Percentiles rank a stretch among this genome's conserved stretches.
Evolutionary conservation across 2,888 invertebrate species (phyloP).

Genomic region (Spilarctia lutea): DNA sequence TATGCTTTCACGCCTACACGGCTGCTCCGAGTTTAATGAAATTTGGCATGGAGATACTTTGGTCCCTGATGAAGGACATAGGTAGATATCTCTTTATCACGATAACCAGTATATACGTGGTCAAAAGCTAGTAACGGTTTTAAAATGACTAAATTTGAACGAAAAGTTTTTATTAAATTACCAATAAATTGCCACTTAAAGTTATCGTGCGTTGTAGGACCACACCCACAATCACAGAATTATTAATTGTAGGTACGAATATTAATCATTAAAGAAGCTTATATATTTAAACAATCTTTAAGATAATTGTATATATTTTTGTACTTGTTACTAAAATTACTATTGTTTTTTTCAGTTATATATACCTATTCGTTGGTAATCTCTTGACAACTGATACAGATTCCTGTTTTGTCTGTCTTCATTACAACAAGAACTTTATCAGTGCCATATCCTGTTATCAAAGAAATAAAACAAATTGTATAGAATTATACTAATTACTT

Average conservation of each 20-base stretch:
- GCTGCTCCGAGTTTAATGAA: too few relatives aligned
- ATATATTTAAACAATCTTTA: background rate
- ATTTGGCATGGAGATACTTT: too few relatives aligned
- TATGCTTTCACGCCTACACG: too few relatives aligned
- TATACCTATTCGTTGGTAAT: conserved; percentile 26
- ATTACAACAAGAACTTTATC: conserved; percentile 39
- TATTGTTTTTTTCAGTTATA: conserved; percentile 32
- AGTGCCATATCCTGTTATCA: conserved; percentile 42
- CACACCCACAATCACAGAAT: background rate
- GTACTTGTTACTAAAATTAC: conserved; percentile 44
- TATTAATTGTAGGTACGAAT: background rate
- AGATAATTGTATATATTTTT: conserved; percentile 36
- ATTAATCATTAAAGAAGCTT: background rate
- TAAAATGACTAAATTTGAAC: background rate
- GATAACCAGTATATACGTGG: too few relatives aligned
- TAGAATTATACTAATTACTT: conserved; percentile 38
- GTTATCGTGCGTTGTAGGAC: background rate
- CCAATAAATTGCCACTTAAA: background rate
- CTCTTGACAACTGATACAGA: conserved; percentile 42
- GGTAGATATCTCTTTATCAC: too few relatives aligned
- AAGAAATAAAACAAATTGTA: conserved; percentile 47
- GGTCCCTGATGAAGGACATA: too few relatives aligned
- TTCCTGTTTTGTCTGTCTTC: conserved; percentile 53
- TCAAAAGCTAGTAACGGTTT: too few relatives aligned
- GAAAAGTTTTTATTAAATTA: background rate